Base-by-base conservation (phyloP, 92 coral and sea anemone genomes). In the Palythoa grandis region DNA sequence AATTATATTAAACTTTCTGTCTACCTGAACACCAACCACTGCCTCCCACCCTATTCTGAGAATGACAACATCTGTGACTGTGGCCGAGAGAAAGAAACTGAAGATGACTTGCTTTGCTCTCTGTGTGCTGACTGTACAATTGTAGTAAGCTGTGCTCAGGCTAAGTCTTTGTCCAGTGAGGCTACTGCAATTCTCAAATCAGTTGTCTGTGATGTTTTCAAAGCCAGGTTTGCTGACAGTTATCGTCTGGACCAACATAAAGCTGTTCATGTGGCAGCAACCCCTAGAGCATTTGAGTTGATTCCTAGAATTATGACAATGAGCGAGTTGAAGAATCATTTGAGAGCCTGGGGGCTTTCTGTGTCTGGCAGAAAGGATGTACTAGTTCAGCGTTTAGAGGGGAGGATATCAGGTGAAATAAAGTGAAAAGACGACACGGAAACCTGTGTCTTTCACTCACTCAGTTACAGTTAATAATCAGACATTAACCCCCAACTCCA, bases 11-110 rank as follows among this genome's bases (percentile, higher is more conserved):
- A 82, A 57, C 53, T 82, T 68, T 82, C 73, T 66, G 9, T 74
- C 67, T 82, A 35, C 86, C 86, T 63, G 86, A 82, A 78, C 90
- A 90, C 67, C 92, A 90, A 61, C 92, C 90, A 50, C 39, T 87
- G 53, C 92, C 92, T 79, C 80, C 70, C 38, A 72, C 84, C 88
- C 24, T 82, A 89, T 43, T 89, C 89, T 77, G 56, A 80, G 72
- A 68, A 68, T 24, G 72, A 68, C 72, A 68, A 68, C 72, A 68
- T 68, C 39, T 68, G 72, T 68, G 72, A 68, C 72, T 68, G 72
- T 24, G 72, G 72, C 40, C 25, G 72, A 68, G 72, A 68, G 39
- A 68, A 68, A 68, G 39, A 25, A 68, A 68, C 43, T 23, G 43
- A 68, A 68, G 15, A 68, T 68, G 72, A 68, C 72, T 68, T 23